phyloP scores from a whole-genome alignment of 1,140 invertebrate genomes.

The Drosophila nigrodunni region DNA sequence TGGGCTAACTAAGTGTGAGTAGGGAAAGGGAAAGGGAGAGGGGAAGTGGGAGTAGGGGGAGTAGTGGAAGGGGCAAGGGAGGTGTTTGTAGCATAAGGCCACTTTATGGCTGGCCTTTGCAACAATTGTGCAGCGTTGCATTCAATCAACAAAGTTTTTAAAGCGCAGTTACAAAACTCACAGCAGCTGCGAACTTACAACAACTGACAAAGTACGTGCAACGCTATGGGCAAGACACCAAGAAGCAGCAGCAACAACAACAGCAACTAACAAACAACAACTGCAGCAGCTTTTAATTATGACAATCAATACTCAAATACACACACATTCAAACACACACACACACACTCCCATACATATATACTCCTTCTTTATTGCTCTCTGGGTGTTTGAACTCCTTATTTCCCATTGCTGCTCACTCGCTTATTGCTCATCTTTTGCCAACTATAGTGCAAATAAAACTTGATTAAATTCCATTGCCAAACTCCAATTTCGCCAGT shows the following conservation, averaged over 20 bases:
- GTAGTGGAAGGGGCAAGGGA: not conserved
- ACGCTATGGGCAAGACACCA: conserved; percentile 24
- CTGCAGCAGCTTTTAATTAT: conserved; percentile 74
- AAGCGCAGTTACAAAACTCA: conserved; percentile 79
- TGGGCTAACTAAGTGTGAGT: conserved; percentile 6
- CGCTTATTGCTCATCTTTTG: conserved; percentile 72
- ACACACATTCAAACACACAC: conserved; percentile 19
- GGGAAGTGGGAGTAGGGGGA: not conserved
- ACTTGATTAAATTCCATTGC: conserved; percentile 83
- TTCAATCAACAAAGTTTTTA: conserved; percentile 82
- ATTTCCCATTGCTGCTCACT: conserved; percentile 32
- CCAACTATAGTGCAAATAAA: conserved; percentile 75
- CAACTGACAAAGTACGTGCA: conserved; percentile 40
- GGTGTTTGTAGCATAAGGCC: conserved; percentile 60
- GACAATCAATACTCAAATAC: conserved; percentile 74
- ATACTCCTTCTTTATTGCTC: conserved; percentile 27
- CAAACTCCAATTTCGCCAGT: conserved; percentile 66
- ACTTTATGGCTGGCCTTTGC: conserved; percentile 81
- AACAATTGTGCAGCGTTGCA: conserved; percentile 81
- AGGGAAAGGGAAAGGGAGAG: not conserved
- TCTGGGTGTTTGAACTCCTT: not conserved
- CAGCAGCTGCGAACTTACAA: conserved; percentile 23
- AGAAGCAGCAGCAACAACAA: conserved; percentile 29
- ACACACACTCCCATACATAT: not conserved
- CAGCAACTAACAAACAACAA: conserved; percentile 29